Evolutionary conservation across 1,140 invertebrate species (phyloP).

Genomic region (Nylanderia fulva): DNA sequence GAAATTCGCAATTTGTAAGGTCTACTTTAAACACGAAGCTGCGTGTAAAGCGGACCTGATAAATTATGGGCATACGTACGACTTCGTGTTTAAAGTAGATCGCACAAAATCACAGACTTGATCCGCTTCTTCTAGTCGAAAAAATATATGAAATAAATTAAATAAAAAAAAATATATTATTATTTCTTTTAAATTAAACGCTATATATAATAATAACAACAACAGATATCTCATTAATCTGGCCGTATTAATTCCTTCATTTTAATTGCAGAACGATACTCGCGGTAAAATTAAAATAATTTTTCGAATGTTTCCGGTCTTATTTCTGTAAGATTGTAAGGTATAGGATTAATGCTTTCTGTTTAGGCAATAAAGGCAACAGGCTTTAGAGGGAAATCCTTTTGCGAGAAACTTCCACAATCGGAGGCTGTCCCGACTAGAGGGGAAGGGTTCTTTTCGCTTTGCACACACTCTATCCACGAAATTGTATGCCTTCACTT

Average conservation of each 20-base stretch:
- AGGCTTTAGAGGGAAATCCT: neutral
- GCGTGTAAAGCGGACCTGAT: slow-evolving; percentile 43
- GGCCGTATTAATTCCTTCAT: neutral
- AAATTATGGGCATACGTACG: slow-evolving; percentile 24
- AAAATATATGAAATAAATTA: neutral
- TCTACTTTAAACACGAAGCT: slow-evolving; percentile 52
- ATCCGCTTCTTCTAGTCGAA: neutral
- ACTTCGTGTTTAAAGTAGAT: slow-evolving; percentile 42
- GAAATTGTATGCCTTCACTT: slow-evolving; percentile 60
- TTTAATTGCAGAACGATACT: neutral
- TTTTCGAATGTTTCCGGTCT: neutral
- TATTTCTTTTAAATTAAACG: neutral
- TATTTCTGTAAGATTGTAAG: neutral
- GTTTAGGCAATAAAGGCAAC: neutral
- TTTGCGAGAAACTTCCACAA: neutral
- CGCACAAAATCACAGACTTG: slow-evolving; percentile 22
- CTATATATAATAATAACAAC: neutral
- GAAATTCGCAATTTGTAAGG: slow-evolving; percentile 41
- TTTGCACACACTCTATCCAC: slow-evolving; percentile 24
- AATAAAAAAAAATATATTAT: slow-evolving; percentile 8
- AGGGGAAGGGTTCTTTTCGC: neutral
- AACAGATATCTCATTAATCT: neutral
- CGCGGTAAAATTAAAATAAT: neutral
- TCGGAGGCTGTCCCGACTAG: neutral
- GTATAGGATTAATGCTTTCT: neutral